phyloP scores from a whole-genome alignment of 64 coral and sea anemone genomes.

The Montipora sp. region DNA sequence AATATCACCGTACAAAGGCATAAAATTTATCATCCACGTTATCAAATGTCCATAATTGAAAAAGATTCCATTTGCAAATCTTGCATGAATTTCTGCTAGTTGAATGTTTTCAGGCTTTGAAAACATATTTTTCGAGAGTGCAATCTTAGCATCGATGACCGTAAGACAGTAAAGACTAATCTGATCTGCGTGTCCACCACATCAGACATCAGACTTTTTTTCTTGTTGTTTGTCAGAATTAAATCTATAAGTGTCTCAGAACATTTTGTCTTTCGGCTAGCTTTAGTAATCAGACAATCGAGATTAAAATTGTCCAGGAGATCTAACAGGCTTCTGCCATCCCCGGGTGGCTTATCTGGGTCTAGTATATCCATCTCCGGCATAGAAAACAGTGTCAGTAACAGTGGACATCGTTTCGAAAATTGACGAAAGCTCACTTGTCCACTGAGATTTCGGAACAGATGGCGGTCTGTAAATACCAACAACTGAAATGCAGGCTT shows the following conservation, averaged over 20 bases:
- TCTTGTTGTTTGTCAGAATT: constrained; percentile 23
- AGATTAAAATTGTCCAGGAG: constrained; percentile 4
- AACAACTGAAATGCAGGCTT: background rate
- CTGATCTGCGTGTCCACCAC: constrained; percentile 31
- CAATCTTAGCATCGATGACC: background rate
- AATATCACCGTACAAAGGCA: constrained; percentile 8
- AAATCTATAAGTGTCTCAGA: constrained; percentile 28
- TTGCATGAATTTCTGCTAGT: background rate
- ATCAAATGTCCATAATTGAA: background rate
- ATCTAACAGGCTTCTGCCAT: background rate
- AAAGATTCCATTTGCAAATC: constrained; percentile 3
- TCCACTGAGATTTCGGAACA: constrained; percentile 2
- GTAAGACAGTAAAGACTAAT: background rate
- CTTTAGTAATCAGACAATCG: constrained; percentile 22
- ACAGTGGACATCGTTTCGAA: background rate
- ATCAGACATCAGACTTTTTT: constrained; percentile 15
- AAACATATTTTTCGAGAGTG: constrained; percentile 21
- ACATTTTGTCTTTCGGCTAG: constrained; percentile 1
- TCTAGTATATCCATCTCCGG: background rate
- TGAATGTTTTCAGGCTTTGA: constrained; percentile 11
- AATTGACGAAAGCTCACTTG: background rate
- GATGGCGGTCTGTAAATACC: constrained; percentile 35
- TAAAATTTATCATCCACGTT: constrained; percentile 42
- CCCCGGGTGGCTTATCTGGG: constrained; percentile 5
- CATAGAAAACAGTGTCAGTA: constrained; percentile 2